phyloP scores from a whole-genome alignment of 2,888 invertebrate genomes.

The Drosophila paracracens region DNA sequence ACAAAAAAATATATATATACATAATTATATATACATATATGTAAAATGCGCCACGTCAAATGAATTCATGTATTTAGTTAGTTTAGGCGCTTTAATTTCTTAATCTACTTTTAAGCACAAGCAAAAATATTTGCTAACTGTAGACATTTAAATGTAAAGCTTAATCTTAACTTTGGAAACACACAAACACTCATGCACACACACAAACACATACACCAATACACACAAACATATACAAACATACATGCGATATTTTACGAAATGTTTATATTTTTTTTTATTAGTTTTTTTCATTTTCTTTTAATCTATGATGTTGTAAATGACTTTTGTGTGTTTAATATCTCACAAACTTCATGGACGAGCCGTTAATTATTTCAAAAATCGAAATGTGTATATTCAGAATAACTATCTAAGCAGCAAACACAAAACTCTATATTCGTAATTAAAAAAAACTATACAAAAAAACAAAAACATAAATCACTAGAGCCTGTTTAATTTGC shows the following conservation, averaged over 20 bases:
- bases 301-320: slow-evolving; percentile 30
- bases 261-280: slow-evolving; percentile 40
- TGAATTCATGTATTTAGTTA: slow-evolving; percentile 65
- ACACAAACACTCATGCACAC: slow-evolving; percentile 21
- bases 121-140: slow-evolving; percentile 45
- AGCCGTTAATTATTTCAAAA: slow-evolving; percentile 44
- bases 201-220: slow-evolving; percentile 12
- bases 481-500: slow-evolving; percentile 19
- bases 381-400: slow-evolving; percentile 55
- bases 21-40: slow-evolving; percentile 14
- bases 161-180: slow-evolving; percentile 30
- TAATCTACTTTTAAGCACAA: slow-evolving; percentile 45
- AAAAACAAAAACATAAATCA: slow-evolving; percentile 43
- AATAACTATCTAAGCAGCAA: slow-evolving; percentile 56
- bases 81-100: slow-evolving; percentile 63
- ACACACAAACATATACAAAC: slow-evolving; percentile 16
- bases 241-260: slow-evolving; percentile 21
- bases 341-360: slow-evolving; percentile 39
- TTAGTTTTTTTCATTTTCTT: slow-evolving; percentile 31
- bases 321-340: slow-evolving; percentile 43
- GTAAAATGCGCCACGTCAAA: slow-evolving; percentile 36
- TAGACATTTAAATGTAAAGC: slow-evolving; percentile 46
- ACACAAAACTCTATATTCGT: slow-evolving; percentile 73
- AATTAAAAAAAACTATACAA: slow-evolving; percentile 50
- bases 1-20: slow-evolving; percentile 4